Evolutionary conservation across 2,113 vertebrate genomes (phyloP).

Genomic region (Paedocypris sp.): DNA sequence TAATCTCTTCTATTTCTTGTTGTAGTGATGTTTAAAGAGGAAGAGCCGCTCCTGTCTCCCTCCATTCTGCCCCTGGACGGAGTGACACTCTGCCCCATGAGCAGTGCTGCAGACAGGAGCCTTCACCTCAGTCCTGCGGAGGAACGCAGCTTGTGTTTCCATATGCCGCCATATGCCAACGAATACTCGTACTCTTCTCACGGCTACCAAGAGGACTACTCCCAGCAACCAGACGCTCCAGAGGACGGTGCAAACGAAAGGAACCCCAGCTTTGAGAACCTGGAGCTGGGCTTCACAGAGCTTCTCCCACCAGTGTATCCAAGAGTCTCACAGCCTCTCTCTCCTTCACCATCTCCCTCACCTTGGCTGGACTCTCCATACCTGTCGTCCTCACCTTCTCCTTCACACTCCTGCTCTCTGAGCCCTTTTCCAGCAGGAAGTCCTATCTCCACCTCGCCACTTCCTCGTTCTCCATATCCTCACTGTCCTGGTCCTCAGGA

Average conservation of each 20-base stretch:
- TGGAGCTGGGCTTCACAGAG: slow-evolving; percentile 68
- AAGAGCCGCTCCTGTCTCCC: slow-evolving; percentile 54
- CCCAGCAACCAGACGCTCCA: slow-evolving; percentile 42
- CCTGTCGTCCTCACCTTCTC: slow-evolving; percentile 67
- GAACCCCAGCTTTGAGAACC: slow-evolving; percentile 60
- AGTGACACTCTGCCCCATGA: slow-evolving; percentile 37
- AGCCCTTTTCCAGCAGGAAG: slow-evolving; percentile 61
- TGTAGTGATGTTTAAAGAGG: slow-evolving; percentile 64
- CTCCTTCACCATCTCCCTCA: slow-evolving; percentile 49
- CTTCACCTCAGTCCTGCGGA: slow-evolving; percentile 38
- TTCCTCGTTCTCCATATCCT: slow-evolving; percentile 54
- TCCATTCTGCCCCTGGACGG: slow-evolving; percentile 47
- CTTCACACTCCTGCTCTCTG: slow-evolving; percentile 64
- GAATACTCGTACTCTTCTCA: slow-evolving; percentile 50
- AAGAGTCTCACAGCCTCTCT: slow-evolving; percentile 48
- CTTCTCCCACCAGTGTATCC: slow-evolving; percentile 61
- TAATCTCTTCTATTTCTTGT: not conserved
- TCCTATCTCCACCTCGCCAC: slow-evolving; percentile 58
- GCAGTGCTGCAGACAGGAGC: slow-evolving; percentile 38
- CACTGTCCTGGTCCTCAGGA: slow-evolving; percentile 57
- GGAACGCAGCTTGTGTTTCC: slow-evolving; percentile 47
- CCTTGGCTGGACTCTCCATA: slow-evolving; percentile 67
- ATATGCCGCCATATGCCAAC: slow-evolving; percentile 51
- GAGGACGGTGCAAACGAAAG: slow-evolving; percentile 55
- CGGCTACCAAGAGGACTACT: slow-evolving; percentile 56